Conservation (phyloP, 2,888 invertebrate species). For the Brachypalpus laphriformis region DNA sequence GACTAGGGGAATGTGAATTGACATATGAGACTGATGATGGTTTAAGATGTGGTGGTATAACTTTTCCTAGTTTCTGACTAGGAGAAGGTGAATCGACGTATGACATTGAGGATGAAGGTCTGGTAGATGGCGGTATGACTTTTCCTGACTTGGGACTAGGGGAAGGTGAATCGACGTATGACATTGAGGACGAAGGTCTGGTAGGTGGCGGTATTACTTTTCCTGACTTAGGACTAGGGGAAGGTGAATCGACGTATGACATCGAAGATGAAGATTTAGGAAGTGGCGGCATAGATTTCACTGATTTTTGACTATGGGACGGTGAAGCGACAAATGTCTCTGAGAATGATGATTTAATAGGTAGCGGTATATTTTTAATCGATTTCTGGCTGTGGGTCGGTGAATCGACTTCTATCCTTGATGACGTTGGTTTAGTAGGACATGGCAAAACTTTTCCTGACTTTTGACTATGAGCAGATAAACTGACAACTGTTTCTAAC, state of each 20-base stretch:
- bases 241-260: background rate
- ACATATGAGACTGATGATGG: too few relatives aligned
- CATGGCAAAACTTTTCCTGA: too few relatives aligned
- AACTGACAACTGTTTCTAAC: background rate
- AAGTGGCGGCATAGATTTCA: background rate
- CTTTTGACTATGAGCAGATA: background rate
- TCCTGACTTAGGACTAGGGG: background rate
- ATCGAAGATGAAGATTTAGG: background rate
- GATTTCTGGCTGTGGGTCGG: too few relatives aligned
- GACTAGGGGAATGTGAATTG: background rate
- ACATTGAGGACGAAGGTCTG: background rate
- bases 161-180: background rate
- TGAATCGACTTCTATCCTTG: too few relatives aligned
- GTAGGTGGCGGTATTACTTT: background rate
- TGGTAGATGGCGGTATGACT: constrained; percentile 2
- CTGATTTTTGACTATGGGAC: background rate
- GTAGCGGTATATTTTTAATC: background rate
- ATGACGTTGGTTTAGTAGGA: too few relatives aligned
- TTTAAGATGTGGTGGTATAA: too few relatives aligned
- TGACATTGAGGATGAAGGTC: background rate
- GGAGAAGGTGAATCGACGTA: background rate
- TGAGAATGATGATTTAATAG: background rate
- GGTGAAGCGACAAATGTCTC: background rate
- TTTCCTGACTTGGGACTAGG: background rate
- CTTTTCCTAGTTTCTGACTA: background rate